Evolutionary conservation across 2,888 invertebrate genomes (phyloP), one percentile per base, ranked within the genome.

Genomic region (Drosophila meridiana): DNA sequence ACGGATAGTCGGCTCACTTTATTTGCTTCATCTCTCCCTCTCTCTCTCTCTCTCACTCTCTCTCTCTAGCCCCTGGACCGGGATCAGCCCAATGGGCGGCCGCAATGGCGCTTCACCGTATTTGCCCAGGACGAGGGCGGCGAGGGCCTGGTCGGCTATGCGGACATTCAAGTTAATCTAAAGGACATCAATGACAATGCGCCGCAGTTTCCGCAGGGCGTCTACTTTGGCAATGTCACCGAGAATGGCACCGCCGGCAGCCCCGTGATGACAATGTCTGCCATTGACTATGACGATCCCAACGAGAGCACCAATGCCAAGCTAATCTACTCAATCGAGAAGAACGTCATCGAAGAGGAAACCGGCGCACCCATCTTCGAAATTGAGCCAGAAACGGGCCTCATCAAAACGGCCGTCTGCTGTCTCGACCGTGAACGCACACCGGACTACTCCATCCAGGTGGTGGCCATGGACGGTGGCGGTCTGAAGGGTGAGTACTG

Each of bases 251-350:
- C 97, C n/a, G 97, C 97, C 90, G 98, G 98, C 80, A 98, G 98
- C 97, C 96, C 98, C 67, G 98, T 99, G 75, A 98, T 99, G 98
- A 98, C 98, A 61, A 98, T 99, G 97, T 98, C 98, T 52, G 99
- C 99, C 34, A 96, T 98, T 57, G 99, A 99, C 94, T 98, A 98
- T 92, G 99, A 99, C 92, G 98, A 98, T 93, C 98, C 98, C 32
- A 96, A 96, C 75, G 98, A 99, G 94, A 98, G 98, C 81, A 97
- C 97, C 78, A 99, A 99, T 93, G 99, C 99, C 9, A 96, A 97
- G 89, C 94, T 99, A 75, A 96, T 97, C 84, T 99, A 99, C 93
- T 98, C 98, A 43, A 98, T 98, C 88, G 98, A 98, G 93, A 98
- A 98, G 94, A 98, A 98, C 93, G 98, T 98, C 55, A 98, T 98